Conservation (phyloP, 2,797 vertebrate species). For the Pagetopsis macropterus region DNA sequence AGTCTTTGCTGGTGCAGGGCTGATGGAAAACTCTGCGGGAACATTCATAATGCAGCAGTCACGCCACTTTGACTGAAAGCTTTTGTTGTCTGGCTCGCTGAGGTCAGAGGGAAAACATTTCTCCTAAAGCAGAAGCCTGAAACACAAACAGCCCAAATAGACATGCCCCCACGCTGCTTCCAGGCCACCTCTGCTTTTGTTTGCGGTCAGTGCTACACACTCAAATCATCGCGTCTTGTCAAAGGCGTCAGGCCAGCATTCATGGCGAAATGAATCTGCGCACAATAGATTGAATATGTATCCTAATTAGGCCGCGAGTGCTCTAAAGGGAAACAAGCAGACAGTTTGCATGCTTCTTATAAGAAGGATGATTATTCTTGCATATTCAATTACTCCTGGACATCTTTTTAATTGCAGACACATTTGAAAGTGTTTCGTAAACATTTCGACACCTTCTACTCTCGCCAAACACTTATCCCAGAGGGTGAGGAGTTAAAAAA, state of each 20-base stretch:
- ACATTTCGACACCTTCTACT: constrained; percentile 9
- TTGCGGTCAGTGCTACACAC: not conserved
- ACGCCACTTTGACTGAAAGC: constrained; percentile 48
- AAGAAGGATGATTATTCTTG: constrained; percentile 35
- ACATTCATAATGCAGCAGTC: constrained; percentile 63
- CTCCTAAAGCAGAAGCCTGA: constrained; percentile 26
- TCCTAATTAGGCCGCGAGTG: constrained; percentile 23
- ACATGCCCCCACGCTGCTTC: not conserved
- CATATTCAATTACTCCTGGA: constrained; percentile 26
- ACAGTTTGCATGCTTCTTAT: not conserved
- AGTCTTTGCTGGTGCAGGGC: constrained; percentile 54
- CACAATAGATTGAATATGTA: constrained; percentile 32
- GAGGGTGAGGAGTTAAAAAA: constrained; percentile 34
- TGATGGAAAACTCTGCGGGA: constrained; percentile 48
- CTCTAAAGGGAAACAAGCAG: constrained; percentile 8
- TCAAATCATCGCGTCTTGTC: constrained; percentile 21
- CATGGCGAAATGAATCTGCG: constrained; percentile 8
- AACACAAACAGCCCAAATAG: constrained; percentile 25
- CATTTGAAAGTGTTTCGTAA: constrained; percentile 30
- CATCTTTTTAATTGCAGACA: constrained; percentile 6
- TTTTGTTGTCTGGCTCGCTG: constrained; percentile 52
- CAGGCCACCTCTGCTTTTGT: constrained; percentile 15
- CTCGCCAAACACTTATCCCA: constrained; percentile 26
- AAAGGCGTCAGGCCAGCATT: constrained; percentile 11
- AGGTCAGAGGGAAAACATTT: constrained; percentile 51